Conservation (phyloP, 2,888 invertebrate species). For the Sepiola atlantica region DNA sequence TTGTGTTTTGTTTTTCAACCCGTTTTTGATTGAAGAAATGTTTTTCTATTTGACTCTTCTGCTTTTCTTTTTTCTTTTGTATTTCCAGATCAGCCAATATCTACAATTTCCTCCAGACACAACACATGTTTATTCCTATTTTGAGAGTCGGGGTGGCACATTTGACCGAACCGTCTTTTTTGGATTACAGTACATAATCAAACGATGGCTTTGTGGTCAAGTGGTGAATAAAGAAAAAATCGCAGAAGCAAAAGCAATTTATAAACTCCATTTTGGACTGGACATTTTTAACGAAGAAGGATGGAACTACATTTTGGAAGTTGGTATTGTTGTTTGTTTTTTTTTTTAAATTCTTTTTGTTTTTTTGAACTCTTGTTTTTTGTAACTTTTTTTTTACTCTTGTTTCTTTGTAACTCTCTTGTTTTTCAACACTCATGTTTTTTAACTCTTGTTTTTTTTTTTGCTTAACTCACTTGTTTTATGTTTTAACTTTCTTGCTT, state of each 20-base stretch:
- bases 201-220: constrained; percentile 75
- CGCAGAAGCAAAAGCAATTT: constrained; percentile 75
- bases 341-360: too few species aligned
- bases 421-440: too few species aligned
- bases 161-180: constrained; percentile 76
- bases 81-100: constrained; percentile 75
- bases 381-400: too few species aligned
- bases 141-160: constrained; percentile 77
- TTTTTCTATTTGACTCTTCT: background rate
- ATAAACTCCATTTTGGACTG: constrained; percentile 70
- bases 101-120: constrained; percentile 76
- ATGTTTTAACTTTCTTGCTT: too few species aligned
- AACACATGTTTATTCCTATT: constrained; percentile 76
- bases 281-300: constrained; percentile 76
- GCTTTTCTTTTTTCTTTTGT: constrained; percentile 34
- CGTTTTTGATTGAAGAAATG: background rate
- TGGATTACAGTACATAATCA: constrained; percentile 77
- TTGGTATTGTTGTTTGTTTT: constrained; percentile 54
- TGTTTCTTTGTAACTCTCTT: too few species aligned
- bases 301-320: constrained; percentile 76
- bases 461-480: too few species aligned
- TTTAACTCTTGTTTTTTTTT: too few species aligned
- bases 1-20: too few species aligned
- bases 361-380: too few species aligned
- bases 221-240: constrained; percentile 76